These are phyloP conservation scores for Setophaga petechia DNA, from an alignment of 2,113 vertebrate species.

Conservation along the genomic window DNA sequence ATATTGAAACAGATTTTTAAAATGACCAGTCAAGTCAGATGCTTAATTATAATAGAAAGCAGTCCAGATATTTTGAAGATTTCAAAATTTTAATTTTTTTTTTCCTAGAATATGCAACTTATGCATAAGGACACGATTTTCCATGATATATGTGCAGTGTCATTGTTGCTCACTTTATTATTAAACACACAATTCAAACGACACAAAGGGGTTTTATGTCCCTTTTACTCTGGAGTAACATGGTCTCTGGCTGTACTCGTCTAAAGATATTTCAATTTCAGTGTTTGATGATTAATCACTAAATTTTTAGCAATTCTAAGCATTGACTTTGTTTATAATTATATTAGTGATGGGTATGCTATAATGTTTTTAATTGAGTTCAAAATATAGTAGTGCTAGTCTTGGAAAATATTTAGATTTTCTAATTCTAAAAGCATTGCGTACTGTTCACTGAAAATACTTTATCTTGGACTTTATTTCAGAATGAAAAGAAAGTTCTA, in stretches of 20 bases:
- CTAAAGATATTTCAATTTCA: background rate
- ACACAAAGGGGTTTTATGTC: background rate
- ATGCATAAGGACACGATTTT: background rate
- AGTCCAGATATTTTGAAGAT: background rate
- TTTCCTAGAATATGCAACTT: background rate
- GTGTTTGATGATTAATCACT: background rate
- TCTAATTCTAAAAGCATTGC: background rate
- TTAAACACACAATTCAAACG: background rate
- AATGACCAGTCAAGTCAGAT: background rate
- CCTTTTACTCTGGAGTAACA: background rate
- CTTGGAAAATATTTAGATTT: background rate
- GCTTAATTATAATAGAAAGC: background rate
- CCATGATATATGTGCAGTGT: background rate
- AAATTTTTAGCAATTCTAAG: background rate
- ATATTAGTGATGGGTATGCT: background rate
- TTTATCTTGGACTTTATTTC: constrained; percentile 45
- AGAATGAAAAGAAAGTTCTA: constrained; percentile 99
- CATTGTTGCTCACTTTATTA: background rate
- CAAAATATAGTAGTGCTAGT: background rate
- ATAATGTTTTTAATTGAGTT: background rate
- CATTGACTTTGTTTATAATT: background rate
- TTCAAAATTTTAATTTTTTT: background rate
- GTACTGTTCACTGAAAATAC: background rate
- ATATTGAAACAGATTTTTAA: background rate
- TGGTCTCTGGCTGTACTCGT: background rate